Percentiles rank a stretch among this genome's conserved stretches.
These are phyloP conservation scores for Masnerella sp. DNA, from an alignment of 2,888 invertebrate species.

Conservation along the genomic window DNA sequence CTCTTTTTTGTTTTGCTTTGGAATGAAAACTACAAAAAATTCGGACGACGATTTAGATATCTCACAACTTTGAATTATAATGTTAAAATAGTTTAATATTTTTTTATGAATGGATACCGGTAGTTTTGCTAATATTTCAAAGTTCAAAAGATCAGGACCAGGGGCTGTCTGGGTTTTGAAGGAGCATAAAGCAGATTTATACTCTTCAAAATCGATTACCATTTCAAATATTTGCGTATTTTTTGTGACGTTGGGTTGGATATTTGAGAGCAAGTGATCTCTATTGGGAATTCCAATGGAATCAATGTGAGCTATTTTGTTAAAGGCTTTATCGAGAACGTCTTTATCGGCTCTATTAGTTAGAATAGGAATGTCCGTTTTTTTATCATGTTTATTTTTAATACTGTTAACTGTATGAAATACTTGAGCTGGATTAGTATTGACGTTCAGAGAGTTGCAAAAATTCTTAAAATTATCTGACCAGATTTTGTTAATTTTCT, in stretches of 20 bases:
- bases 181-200: background rate
- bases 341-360: no score
- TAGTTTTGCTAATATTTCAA: slow-evolving; percentile 2
- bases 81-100: background rate
- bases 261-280: background rate
- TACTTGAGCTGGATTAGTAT: background rate
- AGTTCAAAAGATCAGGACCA: slow-evolving; percentile 14
- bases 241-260: background rate
- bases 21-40: slow-evolving; percentile 17
- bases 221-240: background rate
- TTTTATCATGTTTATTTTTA: no score
- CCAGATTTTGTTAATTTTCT: slow-evolving; percentile 9
- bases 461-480: slow-evolving; percentile 4
- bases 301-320: background rate
- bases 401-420: no score
- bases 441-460: background rate
- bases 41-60: slow-evolving; percentile 1
- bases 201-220: background rate
- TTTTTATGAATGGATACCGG: background rate
- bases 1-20: slow-evolving; percentile 2
- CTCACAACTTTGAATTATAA: background rate
- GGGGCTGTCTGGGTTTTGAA: slow-evolving; percentile 6
- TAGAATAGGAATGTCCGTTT: no score
- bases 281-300: background rate
- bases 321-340: background rate